These are phyloP conservation scores for Takifugu flavidus DNA, from an alignment of 2,113 vertebrate species.

Conservation along the genomic window DNA sequence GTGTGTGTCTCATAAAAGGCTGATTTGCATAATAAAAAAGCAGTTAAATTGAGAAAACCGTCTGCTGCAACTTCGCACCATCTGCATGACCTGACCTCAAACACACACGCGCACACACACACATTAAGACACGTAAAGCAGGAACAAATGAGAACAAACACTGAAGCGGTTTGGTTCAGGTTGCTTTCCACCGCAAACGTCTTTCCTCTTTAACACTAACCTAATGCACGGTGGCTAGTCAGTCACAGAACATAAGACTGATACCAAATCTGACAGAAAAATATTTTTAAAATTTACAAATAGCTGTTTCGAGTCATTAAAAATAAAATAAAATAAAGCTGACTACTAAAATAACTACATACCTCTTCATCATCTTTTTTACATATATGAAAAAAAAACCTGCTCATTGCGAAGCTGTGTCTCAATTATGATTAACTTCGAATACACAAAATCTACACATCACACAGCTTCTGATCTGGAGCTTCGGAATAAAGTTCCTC, in stretches of 20 bases:
- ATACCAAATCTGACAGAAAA: too few relatives aligned
- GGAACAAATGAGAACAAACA: conserved; percentile 26
- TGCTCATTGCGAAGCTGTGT: not conserved
- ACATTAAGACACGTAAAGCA: conserved; percentile 42
- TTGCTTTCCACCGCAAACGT: not conserved
- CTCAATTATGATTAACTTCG: not conserved
- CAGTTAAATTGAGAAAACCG: conserved; percentile 75
- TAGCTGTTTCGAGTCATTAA: too few relatives aligned
- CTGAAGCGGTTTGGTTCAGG: not conserved
- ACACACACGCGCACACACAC: conserved; percentile 22
- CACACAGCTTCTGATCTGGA: too few relatives aligned
- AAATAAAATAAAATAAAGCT: too few relatives aligned
- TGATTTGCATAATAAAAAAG: conserved; percentile 77
- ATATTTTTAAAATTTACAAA: too few relatives aligned
- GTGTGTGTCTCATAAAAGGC: conserved; percentile 67
- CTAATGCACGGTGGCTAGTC: too few relatives aligned
- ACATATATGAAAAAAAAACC: not conserved
- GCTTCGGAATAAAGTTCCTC: too few relatives aligned
- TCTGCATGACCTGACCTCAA: conserved; percentile 76
- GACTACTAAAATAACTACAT: too few relatives aligned
- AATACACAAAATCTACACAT: not conserved
- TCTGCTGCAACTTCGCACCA: conserved; percentile 76
- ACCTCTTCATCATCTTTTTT: too few relatives aligned
- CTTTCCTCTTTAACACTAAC: too few relatives aligned
- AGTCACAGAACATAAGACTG: too few relatives aligned